Evolutionary conservation across 2,797 vertebrate species (phyloP), one percentile per base, ranked within the genome.

Genomic region (Karalla daura): DNA sequence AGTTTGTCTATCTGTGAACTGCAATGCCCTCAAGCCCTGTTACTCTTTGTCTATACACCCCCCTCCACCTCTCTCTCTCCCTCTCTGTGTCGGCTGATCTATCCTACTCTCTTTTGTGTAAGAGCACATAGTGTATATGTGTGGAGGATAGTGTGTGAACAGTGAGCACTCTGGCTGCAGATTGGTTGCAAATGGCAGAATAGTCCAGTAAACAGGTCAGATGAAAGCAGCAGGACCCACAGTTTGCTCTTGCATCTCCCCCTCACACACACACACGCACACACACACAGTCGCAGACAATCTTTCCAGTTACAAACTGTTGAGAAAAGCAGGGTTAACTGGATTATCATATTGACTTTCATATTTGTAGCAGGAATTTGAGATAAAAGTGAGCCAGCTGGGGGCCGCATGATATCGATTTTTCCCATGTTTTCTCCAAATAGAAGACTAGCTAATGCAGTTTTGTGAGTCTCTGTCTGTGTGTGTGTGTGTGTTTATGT

Each of bases 301-400:
- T 4, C 12, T 24, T 18, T 10, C 33, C 54, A 43, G 33, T 73
- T 52, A 71, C 53, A 54, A 63, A 70, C 49, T 24, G 51, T 54
- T 12, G 18, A 40, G 71, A 79, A 73, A 74, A 75, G 66, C 45
- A 18, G 27, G 12, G 35, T 0, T 70, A 84, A 89, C 51, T 70
- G 78, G 61, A 78, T 88, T 83, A 72, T 46, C 20, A 47, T 81
- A 88, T 86, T 59, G 86, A 78, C 66, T 82, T 88, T 77, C 51
- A 74, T 81, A 82, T 85, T 69, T 75, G 55, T 58, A 73, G 62
- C 70, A 83, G 83, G 74, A 86, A 83, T 84, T 54, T 65, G 84
- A 90, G 74, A 75, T 63, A 75, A 59, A 46, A 69, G 33, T 35
- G 65, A 76, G 32, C 14, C 72, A 53, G 60, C 74, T 50, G 58